phyloP scores from a whole-genome alignment of 2,113 vertebrate species.

The Ranitomeya variabilis region DNA sequence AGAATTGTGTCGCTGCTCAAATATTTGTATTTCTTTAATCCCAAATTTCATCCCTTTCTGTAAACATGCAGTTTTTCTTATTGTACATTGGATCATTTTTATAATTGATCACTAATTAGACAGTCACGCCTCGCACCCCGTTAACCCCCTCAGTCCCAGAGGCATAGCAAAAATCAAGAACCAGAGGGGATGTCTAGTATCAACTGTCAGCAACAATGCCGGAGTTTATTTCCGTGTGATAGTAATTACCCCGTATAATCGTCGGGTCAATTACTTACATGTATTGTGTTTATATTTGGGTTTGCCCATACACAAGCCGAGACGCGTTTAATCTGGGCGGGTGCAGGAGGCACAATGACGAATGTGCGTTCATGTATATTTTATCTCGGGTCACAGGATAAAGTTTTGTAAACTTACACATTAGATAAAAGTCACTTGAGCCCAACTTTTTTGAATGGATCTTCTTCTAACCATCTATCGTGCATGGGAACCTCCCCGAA shows the following conservation, averaged over 20 bases:
- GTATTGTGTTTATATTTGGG: constrained; percentile 9
- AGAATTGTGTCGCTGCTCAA: no score
- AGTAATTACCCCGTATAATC: constrained; percentile 13
- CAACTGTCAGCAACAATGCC: neutral
- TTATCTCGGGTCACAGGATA: neutral
- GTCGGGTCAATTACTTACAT: constrained; percentile 8
- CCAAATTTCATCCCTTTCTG: no score
- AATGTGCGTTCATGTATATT: neutral
- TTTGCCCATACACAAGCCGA: neutral
- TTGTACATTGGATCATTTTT: no score
- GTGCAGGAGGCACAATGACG: neutral
- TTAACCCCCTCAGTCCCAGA: neutral
- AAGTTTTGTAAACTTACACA: no score
- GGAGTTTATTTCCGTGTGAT: neutral
- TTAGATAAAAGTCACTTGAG: no score
- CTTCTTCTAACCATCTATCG: no score
- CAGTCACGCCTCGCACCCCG: neutral
- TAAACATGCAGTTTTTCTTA: no score
- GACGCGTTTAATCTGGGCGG: neutral
- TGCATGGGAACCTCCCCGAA: no score
- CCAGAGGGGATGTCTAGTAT: neutral
- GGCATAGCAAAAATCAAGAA: neutral
- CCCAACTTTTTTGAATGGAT: no score
- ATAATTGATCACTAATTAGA: no score
- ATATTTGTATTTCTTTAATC: no score